Base-by-base conservation (phyloP, 2,113 vertebrate genomes). In the Urocynchramus pylzowi region DNA sequence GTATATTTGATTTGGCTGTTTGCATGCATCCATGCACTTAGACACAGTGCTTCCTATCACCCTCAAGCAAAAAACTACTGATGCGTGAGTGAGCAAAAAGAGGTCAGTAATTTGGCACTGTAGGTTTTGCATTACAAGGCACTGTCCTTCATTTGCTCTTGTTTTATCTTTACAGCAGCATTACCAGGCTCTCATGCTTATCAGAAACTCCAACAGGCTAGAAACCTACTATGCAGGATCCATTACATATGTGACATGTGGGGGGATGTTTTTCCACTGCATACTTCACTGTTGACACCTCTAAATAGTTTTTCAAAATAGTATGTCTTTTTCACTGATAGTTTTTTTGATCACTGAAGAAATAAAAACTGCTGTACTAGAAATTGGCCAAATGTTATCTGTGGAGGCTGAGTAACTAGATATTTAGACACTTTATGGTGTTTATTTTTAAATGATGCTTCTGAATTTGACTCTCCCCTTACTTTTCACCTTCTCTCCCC, bases 81-180 rank as follows among this genome's bases (percentile, higher is more conserved):
- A 64, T 81, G 44, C 69, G 30, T 70, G 45, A 84, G n/a, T 35
- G 52, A 92, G 24, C 57, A 86, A 73, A 93, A 89, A 41, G 60
- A 92, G 86, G 89, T 89, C 86, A 85, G 75, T 93, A 67, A 78
- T 81, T 71, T 33, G 74, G 56, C 44, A 16, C 41, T 31, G 31
- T 50, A 22, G 45, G 35, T 50, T 93, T 93, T 84, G 15, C 59
- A n/a, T 90, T 94, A 70, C 59, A 91, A 37, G 31, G 59, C 15
- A 7, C 10, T 82, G 86, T 60, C 93, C 92, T 97, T 93, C 91
- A 80, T 92, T 91, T 96, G 61, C 67, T 89, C 87, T 95, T 90
- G 67, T 53, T 91, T 90, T 90, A 18, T 73, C 64, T 85, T 68
- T 73, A 45, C 3, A 14, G 7, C 84, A 50, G n/a, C 1, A 0